phyloP scores from a whole-genome alignment of 2,888 invertebrate genomes.

The Lepeophtheirus nordmannii region DNA sequence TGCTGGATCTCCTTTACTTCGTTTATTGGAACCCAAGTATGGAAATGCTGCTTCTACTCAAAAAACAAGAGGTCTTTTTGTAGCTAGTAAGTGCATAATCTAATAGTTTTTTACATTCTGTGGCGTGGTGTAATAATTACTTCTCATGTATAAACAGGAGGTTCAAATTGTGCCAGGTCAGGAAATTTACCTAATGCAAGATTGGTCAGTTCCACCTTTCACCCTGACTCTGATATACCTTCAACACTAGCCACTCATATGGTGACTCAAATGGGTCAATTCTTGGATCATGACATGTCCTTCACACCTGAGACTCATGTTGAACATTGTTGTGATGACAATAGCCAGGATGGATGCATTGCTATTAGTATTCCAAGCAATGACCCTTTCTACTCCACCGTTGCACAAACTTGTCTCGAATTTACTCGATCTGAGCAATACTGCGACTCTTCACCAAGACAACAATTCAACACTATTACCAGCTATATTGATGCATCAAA shows the following conservation, averaged over 20 bases:
- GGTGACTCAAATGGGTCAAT: conserved; percentile 8
- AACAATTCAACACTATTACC: conserved; percentile 83
- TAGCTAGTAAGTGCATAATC: background rate
- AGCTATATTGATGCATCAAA: conserved; percentile 72
- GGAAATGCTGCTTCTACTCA: background rate
- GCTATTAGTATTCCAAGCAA: conserved; percentile 74
- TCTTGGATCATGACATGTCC: conserved; percentile 81
- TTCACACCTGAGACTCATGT: conserved; percentile 64
- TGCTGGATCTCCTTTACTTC: background rate
- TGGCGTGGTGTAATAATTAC: background rate
- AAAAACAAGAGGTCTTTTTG: background rate
- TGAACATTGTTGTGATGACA: background rate
- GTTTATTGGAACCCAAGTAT: background rate
- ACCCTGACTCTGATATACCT: background rate
- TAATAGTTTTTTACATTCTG: no score
- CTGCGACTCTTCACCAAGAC: conserved; percentile 50
- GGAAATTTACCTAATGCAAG: conserved; percentile 4
- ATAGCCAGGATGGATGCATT: conserved; percentile 51
- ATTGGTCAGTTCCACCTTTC: conserved; percentile 9
- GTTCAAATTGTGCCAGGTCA: background rate
- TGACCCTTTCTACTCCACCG: conserved; percentile 70
- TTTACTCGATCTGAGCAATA: conserved; percentile 80
- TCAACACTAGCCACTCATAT: background rate
- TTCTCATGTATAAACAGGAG: background rate
- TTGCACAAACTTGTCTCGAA: conserved; percentile 70